Conservation (phyloP, 1,140 invertebrate genomes). For the Bemisia tabaci region DNA sequence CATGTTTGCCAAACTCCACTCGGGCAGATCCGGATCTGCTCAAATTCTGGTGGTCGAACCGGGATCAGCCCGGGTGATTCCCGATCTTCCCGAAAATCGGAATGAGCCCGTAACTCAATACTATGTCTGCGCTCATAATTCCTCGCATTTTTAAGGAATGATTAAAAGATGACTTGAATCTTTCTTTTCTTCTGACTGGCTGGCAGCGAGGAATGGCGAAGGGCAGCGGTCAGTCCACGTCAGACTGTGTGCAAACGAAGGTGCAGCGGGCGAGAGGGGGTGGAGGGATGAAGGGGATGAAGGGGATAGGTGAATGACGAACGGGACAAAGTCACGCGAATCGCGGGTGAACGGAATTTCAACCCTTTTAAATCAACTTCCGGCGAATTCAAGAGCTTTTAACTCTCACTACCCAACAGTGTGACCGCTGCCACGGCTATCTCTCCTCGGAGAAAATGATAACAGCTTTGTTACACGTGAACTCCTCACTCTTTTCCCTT, state of each 20-base stretch:
- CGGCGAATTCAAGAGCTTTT: neutral
- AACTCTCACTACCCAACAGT: neutral
- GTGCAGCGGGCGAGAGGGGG: neutral
- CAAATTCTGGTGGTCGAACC: too few relatives aligned
- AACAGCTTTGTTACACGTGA: neutral
- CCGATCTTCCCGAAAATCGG: too few relatives aligned
- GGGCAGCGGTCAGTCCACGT: neutral
- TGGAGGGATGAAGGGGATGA: neutral
- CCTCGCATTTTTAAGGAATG: too few relatives aligned
- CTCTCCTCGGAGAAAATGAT: neutral
- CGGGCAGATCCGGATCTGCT: too few relatives aligned
- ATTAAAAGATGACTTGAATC: too few relatives aligned
- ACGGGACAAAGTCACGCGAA: neutral
- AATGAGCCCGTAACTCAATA: too few relatives aligned
- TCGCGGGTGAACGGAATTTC: neutral
- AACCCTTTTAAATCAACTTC: neutral
- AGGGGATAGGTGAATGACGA: neutral
- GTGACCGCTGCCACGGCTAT: neutral
- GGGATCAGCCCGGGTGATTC: too few relatives aligned
- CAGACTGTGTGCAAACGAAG: neutral
- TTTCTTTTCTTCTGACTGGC: too few relatives aligned
- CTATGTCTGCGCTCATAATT: too few relatives aligned
- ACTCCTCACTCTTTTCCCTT: neutral
- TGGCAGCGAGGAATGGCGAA: too few relatives aligned
- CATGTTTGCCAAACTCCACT: too few relatives aligned